A percentile compares a stretch with the other conserved stretches of the same genome.
These are phyloP conservation scores for Metopia argyrocephala DNA, from an alignment of 2,888 invertebrate genomes.

Conservation along the genomic window DNA sequence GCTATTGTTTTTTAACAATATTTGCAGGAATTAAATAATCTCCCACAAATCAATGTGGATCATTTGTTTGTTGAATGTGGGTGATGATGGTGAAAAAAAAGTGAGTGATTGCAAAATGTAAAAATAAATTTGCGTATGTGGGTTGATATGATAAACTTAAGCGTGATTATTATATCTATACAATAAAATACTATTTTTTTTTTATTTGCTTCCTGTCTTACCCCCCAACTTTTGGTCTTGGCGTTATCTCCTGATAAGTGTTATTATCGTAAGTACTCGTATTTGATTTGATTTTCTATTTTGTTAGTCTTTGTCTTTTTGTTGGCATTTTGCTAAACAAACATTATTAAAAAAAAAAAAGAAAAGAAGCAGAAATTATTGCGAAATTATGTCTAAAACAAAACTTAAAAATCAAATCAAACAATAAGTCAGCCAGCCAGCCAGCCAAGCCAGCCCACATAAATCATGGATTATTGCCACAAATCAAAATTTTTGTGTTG, in stretches of 20 bases:
- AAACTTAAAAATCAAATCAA: not conserved
- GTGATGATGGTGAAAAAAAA: not conserved
- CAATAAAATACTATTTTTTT: no score
- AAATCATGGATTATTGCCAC: conserved; percentile 41
- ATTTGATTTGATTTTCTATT: no score
- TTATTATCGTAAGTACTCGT: no score
- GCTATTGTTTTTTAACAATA: not conserved
- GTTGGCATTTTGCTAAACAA: conserved; percentile 11
- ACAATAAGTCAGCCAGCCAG: no score
- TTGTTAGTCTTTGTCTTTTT: not conserved
- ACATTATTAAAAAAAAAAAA: conserved; percentile 16
- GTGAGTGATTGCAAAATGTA: not conserved
- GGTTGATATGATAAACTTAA: not conserved
- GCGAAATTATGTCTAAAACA: not conserved
- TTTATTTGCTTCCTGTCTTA: not conserved
- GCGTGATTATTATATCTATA: conserved; percentile 40
- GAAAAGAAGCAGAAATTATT: not conserved
- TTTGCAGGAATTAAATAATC: no score
- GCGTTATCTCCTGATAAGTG: not conserved
- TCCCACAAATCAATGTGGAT: not conserved
- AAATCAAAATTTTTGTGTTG: conserved; percentile 7
- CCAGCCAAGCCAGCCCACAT: conserved; percentile 53
- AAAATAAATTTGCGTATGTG: not conserved
- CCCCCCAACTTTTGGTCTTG: not conserved
- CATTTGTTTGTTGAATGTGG: not conserved